Evolutionary conservation across 2,113 vertebrate species (phyloP), one percentile per base, ranked within the genome.

Genomic region (Eublepharis macularius): DNA sequence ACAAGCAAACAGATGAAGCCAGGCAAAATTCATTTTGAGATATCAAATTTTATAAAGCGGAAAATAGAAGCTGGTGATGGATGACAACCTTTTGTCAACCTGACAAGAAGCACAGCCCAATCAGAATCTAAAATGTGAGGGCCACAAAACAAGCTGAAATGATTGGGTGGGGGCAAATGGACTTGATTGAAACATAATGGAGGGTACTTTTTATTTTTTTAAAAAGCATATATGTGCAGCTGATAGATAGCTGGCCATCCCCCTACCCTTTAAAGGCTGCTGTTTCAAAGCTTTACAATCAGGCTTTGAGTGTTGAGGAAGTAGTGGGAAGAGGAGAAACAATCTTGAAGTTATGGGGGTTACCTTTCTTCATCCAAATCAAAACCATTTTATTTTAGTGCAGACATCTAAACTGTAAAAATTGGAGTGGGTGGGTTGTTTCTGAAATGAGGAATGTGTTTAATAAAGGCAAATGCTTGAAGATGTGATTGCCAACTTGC

Each of bases 41-140:
- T 2, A 51, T 26, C 87, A 88, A 34, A 66, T 78, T 87, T 87
- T 92, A 75, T 68, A 88, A 84, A 92, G 17, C 34, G 86, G 81
- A 88, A 91, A 89, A 90, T 74, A 76, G 36, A 57, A 63, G 1
- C 2, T 26, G 51, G 12, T 49, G 26, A 80, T 34, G 65, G 75
- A 76, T n/a, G 29, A 81, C 16, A 39, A 74, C 51, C 43, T 45
- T 34, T 34, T 84, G 32, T 82, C 43, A 90, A 87, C 49, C 9
- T 84, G 47, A 5, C 11, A 87, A 83, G 82, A 79, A 76, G 19
- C 1, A 77, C 11, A 90, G 36, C 3, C 34, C 7, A 84, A 81
- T 76, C 34, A 85, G 49, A 90, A 87, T 87, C 74, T 26, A 4
- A 88, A 95, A 88, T 72, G 17, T n/a, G 78, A 90, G 19, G 0